phyloP scores from a whole-genome alignment of 2,888 invertebrate genomes.

The Diaphora mendica region DNA sequence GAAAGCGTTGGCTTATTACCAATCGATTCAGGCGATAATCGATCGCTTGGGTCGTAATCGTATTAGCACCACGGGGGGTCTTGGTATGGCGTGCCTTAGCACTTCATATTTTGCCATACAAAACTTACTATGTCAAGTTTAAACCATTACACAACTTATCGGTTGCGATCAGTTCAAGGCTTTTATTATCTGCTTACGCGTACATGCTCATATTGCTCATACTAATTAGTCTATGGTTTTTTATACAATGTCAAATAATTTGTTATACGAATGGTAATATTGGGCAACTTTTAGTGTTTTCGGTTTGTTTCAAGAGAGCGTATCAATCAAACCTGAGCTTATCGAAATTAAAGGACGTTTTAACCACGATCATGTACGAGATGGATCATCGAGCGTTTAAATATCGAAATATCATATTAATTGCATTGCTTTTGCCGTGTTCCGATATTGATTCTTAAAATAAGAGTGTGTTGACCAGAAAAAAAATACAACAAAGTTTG shows the following conservation, averaged over 20 bases:
- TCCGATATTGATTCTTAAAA: slow-evolving; percentile 23
- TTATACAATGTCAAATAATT: slow-evolving; percentile 39
- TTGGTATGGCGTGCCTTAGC: slow-evolving; percentile 53
- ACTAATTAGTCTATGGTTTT: slow-evolving; percentile 41
- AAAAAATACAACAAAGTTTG: not conserved
- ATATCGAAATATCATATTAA: slow-evolving; percentile 46
- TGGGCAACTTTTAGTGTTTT: slow-evolving; percentile 46
- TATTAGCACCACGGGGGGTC: slow-evolving; percentile 79
- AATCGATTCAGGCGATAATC: slow-evolving; percentile 70
- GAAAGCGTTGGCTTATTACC: slow-evolving; percentile 78
- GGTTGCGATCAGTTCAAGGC: slow-evolving; percentile 43
- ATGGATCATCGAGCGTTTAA: slow-evolving; percentile 37
- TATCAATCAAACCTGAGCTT: slow-evolving; percentile 62
- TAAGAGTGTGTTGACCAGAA: not conserved
- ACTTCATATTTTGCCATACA: slow-evolving; percentile 43
- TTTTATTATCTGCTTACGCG: slow-evolving; percentile 30
- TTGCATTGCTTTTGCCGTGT: slow-evolving; percentile 33
- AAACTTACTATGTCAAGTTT: slow-evolving; percentile 28
- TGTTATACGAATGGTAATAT: slow-evolving; percentile 45
- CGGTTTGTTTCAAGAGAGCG: slow-evolving; percentile 49
- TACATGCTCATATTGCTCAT: slow-evolving; percentile 8
- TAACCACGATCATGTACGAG: slow-evolving; percentile 54
- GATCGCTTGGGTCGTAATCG: slow-evolving; percentile 76
- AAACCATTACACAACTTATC: slow-evolving; percentile 37
- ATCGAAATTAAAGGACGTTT: slow-evolving; percentile 60